A percentile compares a stretch with the other conserved stretches of the same genome.
phyloP scores from a whole-genome alignment of 2,888 invertebrate genomes.

The Agrochola lota region DNA sequence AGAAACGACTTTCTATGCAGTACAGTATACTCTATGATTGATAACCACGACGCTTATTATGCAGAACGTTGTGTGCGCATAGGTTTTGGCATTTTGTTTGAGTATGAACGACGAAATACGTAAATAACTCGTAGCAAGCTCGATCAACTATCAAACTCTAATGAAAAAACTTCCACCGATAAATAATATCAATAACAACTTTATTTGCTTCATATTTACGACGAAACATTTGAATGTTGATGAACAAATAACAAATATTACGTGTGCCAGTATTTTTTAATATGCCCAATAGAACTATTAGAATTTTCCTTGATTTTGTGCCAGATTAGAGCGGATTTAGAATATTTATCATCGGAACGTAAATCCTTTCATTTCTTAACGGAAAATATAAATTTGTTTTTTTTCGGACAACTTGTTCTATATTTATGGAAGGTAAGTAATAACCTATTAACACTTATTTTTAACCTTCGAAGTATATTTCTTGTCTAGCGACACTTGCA shows the following conservation, averaged over 20 bases:
- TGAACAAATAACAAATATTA: slow-evolving; percentile 51
- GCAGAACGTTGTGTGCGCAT: background rate
- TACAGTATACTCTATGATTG: background rate
- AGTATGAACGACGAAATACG: background rate
- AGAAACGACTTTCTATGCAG: background rate
- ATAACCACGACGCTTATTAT: background rate
- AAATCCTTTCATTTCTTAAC: slow-evolving; percentile 35
- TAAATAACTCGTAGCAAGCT: background rate
- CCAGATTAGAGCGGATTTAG: slow-evolving; percentile 60
- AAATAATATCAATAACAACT: slow-evolving; percentile 45
- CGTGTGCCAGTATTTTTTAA: slow-evolving; percentile 43
- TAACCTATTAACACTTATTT: background rate
- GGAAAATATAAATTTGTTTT: slow-evolving; percentile 15
- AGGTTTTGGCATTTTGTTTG: too few species aligned
- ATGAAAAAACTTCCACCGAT: slow-evolving; percentile 31
- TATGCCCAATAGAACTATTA: slow-evolving; percentile 36
- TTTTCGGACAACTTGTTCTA: background rate
- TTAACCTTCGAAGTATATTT: background rate
- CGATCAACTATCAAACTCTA: background rate
- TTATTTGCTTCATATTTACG: slow-evolving; percentile 31
- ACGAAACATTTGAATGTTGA: slow-evolving; percentile 35
- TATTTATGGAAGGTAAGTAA: background rate
- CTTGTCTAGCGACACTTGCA: background rate
- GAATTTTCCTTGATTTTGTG: slow-evolving; percentile 68
- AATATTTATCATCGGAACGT: slow-evolving; percentile 42